Evolutionary conservation across 2,888 invertebrate genomes (phyloP).

Genomic region (Xestia c-nigrum): DNA sequence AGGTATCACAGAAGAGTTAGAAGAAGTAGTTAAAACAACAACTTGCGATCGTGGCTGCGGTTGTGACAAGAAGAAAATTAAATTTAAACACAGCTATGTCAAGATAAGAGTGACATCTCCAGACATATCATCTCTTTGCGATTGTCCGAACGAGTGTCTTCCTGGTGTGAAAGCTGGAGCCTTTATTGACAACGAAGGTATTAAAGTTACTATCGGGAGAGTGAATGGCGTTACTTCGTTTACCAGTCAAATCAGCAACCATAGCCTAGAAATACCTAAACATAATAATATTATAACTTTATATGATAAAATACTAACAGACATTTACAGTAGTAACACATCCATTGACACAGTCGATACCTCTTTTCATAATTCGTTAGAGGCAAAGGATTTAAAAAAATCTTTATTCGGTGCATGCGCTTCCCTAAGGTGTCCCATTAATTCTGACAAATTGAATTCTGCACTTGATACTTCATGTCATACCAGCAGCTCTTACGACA

Average conservation of each 20-base stretch:
- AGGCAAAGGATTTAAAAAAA: slow-evolving; percentile 40
- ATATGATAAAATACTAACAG: slow-evolving; percentile 24
- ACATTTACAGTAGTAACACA: slow-evolving; percentile 25
- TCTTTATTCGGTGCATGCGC: slow-evolving; percentile 6
- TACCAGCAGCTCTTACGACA: slow-evolving; percentile 17
- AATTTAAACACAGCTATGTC: slow-evolving; percentile 83
- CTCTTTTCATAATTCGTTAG: slow-evolving; percentile 1
- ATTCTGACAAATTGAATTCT: slow-evolving; percentile 24
- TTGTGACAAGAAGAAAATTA: slow-evolving; percentile 83
- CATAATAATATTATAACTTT: slow-evolving; percentile 8
- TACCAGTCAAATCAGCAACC: slow-evolving; percentile 39
- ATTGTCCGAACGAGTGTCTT: slow-evolving; percentile 80
- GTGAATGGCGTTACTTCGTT: slow-evolving; percentile 73
- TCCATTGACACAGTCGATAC: slow-evolving; percentile 21
- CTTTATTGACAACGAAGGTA: slow-evolving; percentile 81
- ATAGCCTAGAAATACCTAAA: slow-evolving; percentile 10
- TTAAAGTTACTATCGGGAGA: slow-evolving; percentile 82
- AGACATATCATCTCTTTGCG: slow-evolving; percentile 80
- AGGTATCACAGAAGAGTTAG: slow-evolving; percentile 69
- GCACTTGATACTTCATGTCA: slow-evolving; percentile 20
- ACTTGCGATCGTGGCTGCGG: slow-evolving; percentile 82
- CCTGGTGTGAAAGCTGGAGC: slow-evolving; percentile 79
- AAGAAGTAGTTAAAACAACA: slow-evolving; percentile 79
- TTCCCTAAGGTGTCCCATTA: slow-evolving; percentile 1
- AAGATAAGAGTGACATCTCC: slow-evolving; percentile 83